Evolutionary conservation across 2,888 invertebrate species (phyloP).

Genomic region (Drosophila borborema): DNA sequence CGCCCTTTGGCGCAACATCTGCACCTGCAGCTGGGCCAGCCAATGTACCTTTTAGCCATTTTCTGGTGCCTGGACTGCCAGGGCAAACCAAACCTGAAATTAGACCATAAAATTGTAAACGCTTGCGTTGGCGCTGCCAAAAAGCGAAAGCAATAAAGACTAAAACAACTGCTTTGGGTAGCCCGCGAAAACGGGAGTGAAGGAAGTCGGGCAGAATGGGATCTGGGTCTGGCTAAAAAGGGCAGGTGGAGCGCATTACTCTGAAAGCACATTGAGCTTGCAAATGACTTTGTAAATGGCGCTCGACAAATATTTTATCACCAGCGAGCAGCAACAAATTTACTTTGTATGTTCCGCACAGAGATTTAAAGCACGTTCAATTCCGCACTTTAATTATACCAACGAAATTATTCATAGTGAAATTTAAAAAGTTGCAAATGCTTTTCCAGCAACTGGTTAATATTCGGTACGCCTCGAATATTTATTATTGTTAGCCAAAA

Average conservation of each 20-base stretch:
- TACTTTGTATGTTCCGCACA: slow-evolving; percentile 45
- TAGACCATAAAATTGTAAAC: slow-evolving; percentile 69
- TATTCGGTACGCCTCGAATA: slow-evolving; percentile 16
- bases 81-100: slow-evolving; percentile 51
- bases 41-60: neutral
- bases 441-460: slow-evolving; percentile 3
- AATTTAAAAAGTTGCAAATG: slow-evolving; percentile 14
- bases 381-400: slow-evolving; percentile 22
- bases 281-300: slow-evolving; percentile 80
- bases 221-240: slow-evolving; percentile 11
- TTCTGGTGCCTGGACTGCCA: slow-evolving; percentile 10
- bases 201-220: neutral
- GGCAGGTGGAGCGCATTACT: slow-evolving; percentile 75
- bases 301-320: slow-evolving; percentile 78
- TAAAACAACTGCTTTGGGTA: slow-evolving; percentile 63
- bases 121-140: slow-evolving; percentile 36
- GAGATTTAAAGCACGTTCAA: slow-evolving; percentile 26
- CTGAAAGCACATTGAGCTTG: slow-evolving; percentile 76
- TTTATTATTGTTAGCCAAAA: neutral
- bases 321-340: slow-evolving; percentile 69
- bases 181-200: neutral
- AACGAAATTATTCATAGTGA: slow-evolving; percentile 37
- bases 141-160: slow-evolving; percentile 69
- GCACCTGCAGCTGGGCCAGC: slow-evolving; percentile 17
- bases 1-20: slow-evolving; percentile 19